Base-by-base conservation (phyloP, 2,888 invertebrate species). In the Drepana falcataria region DNA sequence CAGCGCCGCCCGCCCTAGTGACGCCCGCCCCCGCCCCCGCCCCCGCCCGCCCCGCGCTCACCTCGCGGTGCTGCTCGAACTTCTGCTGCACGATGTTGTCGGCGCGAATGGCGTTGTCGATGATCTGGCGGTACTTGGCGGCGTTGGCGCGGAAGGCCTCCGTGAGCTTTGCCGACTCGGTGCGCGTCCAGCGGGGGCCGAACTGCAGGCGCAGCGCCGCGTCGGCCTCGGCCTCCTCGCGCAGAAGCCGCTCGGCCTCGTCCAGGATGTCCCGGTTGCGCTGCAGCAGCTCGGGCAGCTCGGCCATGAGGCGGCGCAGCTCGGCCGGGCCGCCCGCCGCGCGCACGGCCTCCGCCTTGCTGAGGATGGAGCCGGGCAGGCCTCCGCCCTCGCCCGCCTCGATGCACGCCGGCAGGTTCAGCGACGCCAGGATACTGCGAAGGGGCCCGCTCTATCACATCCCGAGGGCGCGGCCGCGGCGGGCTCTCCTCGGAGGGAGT, bases 341-440 rank as follows among this genome's bases (percentile, higher is more conserved):
- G 60, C 94, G 93, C 49, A 99, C 94, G 64, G 94, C 93, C 51
- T 93, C 93, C 1, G 98, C 96, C 86, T 98, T 98, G 65, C 96
- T 96, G 55, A 95, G 89, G 60, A 99, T 91, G 9, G 98, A 98
- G 54, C 95, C 97, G 0, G 99, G 99, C 68, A 99, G 92, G 40
- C 93, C 93, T 52, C 92, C 93, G 48, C 94, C 93, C 65, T 93
- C 4, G 93, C 93, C 66, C 64, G 95, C 95, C 89, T 99, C 99
- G 55, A 99, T 93, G 53, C 98, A 97, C n/a, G 99, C 99, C 5
- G 99, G 99, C 72, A 99, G 93, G 92, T 98, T 99, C 65, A 99
- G 92, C 58, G 97, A 97, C 0, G 98, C 97, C 76, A 99, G 91
- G 52, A 97, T 93, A 71, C 95, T 78, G 63, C 52, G 5, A 37